These are phyloP conservation scores for Noctilio leporinus DNA, from an alignment of 2,113 vertebrate species.

Conservation along the genomic window DNA sequence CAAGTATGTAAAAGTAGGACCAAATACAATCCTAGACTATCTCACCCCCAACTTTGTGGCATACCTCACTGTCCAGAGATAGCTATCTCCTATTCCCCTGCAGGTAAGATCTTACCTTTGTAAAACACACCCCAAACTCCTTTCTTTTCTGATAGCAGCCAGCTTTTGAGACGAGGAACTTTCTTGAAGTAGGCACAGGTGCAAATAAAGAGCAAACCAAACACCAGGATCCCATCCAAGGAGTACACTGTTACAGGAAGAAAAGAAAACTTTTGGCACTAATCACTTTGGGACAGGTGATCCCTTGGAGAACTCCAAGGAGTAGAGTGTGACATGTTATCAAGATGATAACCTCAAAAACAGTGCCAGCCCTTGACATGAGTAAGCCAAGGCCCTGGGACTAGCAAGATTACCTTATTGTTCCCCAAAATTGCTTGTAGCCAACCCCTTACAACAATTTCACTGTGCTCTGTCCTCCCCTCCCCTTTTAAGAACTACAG, in stretches of 20 bases:
- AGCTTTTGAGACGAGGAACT: constrained; percentile 91
- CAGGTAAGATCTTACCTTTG: constrained; percentile 84
- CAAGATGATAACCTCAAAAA: background rate
- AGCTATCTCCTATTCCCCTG: background rate
- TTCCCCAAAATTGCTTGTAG: background rate
- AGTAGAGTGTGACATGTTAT: background rate
- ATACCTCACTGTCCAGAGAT: background rate
- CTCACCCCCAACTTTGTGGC: background rate
- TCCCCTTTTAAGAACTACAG: background rate
- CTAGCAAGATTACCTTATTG: background rate
- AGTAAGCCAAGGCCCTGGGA: background rate
- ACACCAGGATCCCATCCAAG: constrained; percentile 93
- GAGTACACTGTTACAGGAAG: constrained; percentile 82
- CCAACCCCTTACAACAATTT: background rate
- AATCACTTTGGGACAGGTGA: background rate
- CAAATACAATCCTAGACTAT: background rate
- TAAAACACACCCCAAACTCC: constrained; percentile 96
- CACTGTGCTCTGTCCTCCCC: background rate
- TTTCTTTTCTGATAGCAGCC: constrained; percentile 93
- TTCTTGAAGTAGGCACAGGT: constrained; percentile 97
- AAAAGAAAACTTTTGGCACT: background rate
- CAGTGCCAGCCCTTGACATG: background rate
- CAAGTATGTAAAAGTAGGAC: background rate
- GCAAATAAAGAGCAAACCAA: constrained; percentile 93
- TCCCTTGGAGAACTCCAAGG: background rate